phyloP scores from a whole-genome alignment of 2,888 invertebrate genomes.

The Chironomus tentans region DNA sequence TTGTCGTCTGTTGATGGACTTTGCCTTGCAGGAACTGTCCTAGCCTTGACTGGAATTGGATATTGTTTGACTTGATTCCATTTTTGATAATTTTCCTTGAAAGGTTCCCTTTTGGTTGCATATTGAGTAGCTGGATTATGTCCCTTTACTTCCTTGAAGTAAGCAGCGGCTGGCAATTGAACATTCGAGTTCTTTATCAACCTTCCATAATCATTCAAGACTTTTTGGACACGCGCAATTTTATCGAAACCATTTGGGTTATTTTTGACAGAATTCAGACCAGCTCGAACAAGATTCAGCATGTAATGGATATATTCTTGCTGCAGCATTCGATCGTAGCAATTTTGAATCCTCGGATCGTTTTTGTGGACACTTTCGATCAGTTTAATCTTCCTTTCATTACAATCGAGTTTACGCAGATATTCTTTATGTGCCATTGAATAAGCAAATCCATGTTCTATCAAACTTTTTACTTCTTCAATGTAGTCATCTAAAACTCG shows the following conservation, averaged over 20 bases:
- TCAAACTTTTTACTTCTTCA: neutral
- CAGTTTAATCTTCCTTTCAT: neutral
- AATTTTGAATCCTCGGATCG: neutral
- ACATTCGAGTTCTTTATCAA: neutral
- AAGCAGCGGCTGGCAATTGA: no score
- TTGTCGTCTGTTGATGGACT: no score
- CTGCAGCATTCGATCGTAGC: neutral
- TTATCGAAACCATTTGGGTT: neutral
- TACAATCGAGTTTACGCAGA: neutral
- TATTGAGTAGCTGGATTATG: no score
- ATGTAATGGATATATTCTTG: slow-evolving; percentile 11
- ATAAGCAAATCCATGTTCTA: slow-evolving; percentile 7
- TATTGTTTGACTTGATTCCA: no score
- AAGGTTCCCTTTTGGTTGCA: no score
- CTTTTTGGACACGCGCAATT: neutral
- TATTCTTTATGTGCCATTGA: neutral
- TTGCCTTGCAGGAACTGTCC: no score
- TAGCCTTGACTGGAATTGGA: no score
- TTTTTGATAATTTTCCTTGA: no score
- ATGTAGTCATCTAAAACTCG: neutral
- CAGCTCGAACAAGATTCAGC: neutral
- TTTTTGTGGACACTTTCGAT: neutral
- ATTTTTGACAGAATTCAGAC: neutral
- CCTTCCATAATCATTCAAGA: neutral
- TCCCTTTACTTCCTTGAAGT: no score